Conservation (phyloP, 2,113 vertebrate species). For the Bos javanicus region DNA sequence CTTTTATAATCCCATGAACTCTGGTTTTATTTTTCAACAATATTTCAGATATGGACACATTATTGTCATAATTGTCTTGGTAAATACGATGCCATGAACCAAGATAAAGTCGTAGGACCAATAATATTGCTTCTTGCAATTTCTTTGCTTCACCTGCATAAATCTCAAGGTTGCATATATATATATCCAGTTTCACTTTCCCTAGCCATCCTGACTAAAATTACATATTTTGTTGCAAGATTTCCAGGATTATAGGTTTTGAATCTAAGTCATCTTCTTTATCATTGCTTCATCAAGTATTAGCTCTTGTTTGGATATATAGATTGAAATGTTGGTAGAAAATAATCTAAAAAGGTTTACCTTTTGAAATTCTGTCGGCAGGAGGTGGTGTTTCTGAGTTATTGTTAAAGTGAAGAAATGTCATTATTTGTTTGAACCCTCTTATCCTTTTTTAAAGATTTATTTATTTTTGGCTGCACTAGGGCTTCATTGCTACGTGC, state of each 20-base stretch:
- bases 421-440: neutral
- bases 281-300: neutral
- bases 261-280: neutral
- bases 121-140: neutral
- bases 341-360: neutral
- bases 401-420: neutral
- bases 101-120: neutral
- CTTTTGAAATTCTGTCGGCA: neutral
- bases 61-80: neutral
- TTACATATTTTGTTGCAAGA: neutral
- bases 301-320: neutral
- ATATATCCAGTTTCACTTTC: neutral
- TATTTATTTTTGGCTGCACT: neutral
- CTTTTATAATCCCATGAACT: neutral
- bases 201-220: neutral
- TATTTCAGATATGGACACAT: neutral
- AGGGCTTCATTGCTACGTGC: accelerated
- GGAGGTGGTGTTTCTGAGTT: neutral
- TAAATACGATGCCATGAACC: neutral
- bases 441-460: neutral
- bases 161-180: neutral
- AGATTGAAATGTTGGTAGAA: neutral
- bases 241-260: neutral
- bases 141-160: neutral
- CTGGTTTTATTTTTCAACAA: neutral